A percentile compares a stretch with the other conserved stretches of the same genome.
Evolutionary conservation across 2,888 invertebrate species (phyloP).

Genomic region (Drosophila anceps): DNA sequence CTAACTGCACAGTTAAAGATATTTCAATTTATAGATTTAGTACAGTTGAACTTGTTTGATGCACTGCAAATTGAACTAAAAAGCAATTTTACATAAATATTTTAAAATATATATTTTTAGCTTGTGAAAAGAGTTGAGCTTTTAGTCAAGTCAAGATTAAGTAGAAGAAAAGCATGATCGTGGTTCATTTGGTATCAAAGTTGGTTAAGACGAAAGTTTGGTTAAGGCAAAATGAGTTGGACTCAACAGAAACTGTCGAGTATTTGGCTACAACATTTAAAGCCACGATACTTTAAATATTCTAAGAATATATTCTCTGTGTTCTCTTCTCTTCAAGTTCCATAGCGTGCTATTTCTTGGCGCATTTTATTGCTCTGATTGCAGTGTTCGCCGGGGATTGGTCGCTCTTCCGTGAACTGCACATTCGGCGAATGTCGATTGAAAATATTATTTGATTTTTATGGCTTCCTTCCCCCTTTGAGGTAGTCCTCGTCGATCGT

Average conservation of each 20-base stretch:
- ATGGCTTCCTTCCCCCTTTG: conserved; percentile 13
- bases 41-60: too few relatives aligned
- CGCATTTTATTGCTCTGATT: background rate
- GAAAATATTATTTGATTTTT: background rate
- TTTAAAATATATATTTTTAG: background rate
- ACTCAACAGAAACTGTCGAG: too few relatives aligned
- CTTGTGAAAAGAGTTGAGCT: background rate
- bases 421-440: background rate
- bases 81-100: background rate
- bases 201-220: background rate
- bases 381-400: background rate
- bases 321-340: background rate
- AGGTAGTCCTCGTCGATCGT: conserved; percentile 34
- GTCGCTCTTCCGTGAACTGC: background rate
- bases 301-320: background rate
- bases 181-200: too few relatives aligned
- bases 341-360: background rate
- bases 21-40: too few relatives aligned
- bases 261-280: too few relatives aligned
- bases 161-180: too few relatives aligned
- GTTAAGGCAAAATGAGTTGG: too few relatives aligned
- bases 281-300: background rate
- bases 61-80: background rate
- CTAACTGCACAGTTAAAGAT: too few relatives aligned
- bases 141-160: too few relatives aligned